Conservation (phyloP, 2,888 invertebrate species). For the Ptilodon capucinus region DNA sequence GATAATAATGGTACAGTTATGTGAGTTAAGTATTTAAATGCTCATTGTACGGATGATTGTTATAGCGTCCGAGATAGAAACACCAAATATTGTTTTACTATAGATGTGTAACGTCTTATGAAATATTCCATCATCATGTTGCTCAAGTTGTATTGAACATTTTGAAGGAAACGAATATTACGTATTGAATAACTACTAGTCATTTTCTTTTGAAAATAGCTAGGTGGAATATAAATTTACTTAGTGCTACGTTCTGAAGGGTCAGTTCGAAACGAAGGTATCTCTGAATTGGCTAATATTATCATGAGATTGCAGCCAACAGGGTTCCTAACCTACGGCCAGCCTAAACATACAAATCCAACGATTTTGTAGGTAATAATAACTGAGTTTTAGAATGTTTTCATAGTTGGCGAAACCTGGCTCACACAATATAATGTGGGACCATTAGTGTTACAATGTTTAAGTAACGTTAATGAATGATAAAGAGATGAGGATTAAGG, state of each 20-base stretch:
- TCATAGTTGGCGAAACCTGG: constrained; percentile 37
- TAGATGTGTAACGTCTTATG: constrained; percentile 77
- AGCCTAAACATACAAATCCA: constrained; percentile 38
- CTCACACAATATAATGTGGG: constrained; percentile 62
- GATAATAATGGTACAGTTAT: constrained; percentile 38
- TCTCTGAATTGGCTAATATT: constrained; percentile 19
- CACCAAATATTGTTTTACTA: constrained; percentile 77
- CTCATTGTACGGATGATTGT: constrained; percentile 62
- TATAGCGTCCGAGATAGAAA: constrained; percentile 63
- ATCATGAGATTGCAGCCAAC: constrained; percentile 11
- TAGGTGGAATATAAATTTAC: constrained; percentile 61
- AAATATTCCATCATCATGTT: constrained; percentile 78
- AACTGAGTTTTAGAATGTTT: constrained; percentile 20
- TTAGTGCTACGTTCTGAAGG: constrained; percentile 36
- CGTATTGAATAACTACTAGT: constrained; percentile 64
- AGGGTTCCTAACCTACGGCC: constrained; percentile 8
- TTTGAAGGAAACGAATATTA: constrained; percentile 66
- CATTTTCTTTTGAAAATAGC: constrained; percentile 80
- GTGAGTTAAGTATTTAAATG: constrained; percentile 57
- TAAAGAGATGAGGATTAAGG: constrained; percentile 13
- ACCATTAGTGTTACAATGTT: constrained; percentile 52
- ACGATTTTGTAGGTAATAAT: constrained; percentile 19
- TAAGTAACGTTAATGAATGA: constrained; percentile 32
- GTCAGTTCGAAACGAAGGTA: constrained; percentile 25
- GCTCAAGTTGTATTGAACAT: constrained; percentile 77